Evolutionary conservation across 1,140 invertebrate genomes (phyloP).

Genomic region (Yoshiicerus persimilis): DNA sequence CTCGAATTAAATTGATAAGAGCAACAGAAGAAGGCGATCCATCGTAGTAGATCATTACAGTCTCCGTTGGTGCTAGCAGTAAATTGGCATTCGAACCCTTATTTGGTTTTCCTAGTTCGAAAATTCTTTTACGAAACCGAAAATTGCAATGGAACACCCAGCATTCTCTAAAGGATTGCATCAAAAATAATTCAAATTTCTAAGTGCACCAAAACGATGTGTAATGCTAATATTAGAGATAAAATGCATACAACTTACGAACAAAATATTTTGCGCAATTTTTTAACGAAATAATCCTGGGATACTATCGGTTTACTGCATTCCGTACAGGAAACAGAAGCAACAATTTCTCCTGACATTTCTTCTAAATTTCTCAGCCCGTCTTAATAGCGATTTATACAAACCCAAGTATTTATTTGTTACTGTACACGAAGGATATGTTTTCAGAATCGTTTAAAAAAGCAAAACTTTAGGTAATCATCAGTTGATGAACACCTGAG

Average conservation of each 20-base stretch:
- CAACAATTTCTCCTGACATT: not conserved
- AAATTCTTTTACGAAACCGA: slow-evolving; percentile 42
- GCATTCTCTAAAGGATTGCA: slow-evolving; percentile 32
- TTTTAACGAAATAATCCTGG: not conserved
- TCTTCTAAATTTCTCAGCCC: too few relatives aligned
- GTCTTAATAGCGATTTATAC: too few relatives aligned
- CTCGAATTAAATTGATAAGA: slow-evolving; percentile 35
- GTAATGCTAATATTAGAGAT: not conserved
- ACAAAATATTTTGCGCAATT: not conserved
- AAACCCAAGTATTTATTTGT: too few relatives aligned
- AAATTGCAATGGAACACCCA: slow-evolving; percentile 44
- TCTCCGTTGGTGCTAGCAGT: not conserved
- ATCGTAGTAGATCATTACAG: slow-evolving; percentile 24
- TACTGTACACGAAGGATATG: too few relatives aligned
- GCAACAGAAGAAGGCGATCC: slow-evolving; percentile 26
- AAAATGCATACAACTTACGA: not conserved
- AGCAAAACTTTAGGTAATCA: too few relatives aligned
- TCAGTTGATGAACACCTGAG: too few relatives aligned
- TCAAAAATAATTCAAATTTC: not conserved
- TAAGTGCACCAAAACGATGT: not conserved
- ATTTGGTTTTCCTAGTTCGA: slow-evolving; percentile 35
- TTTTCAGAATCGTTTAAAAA: too few relatives aligned
- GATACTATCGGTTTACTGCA: not conserved
- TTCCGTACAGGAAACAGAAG: not conserved
- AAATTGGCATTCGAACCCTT: slow-evolving; percentile 22